phyloP scores from a whole-genome alignment of 2,888 invertebrate species.

The Chrysolina americana region DNA sequence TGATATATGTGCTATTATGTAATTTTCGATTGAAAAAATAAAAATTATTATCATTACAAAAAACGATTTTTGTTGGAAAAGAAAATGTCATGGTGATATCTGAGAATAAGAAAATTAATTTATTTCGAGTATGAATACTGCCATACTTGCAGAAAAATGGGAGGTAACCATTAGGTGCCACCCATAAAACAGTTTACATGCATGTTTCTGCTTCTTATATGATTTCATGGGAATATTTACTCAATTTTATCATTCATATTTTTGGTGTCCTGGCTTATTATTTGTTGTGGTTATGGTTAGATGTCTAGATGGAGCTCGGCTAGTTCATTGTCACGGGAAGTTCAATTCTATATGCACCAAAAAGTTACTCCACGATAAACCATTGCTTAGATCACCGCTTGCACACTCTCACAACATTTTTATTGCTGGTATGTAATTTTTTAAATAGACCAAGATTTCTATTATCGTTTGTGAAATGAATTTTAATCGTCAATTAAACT shows the following conservation, averaged over 20 bases:
- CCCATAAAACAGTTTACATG: too few species aligned
- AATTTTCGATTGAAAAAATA: too few species aligned
- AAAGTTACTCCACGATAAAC: constrained; percentile 68
- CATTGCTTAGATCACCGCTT: constrained; percentile 52
- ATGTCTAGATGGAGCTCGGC: constrained; percentile 77
- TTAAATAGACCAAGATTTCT: constrained; percentile 12
- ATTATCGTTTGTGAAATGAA: constrained; percentile 17
- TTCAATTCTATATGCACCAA: constrained; percentile 74
- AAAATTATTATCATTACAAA: too few species aligned
- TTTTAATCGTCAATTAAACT: background rate
- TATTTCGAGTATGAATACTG: too few species aligned
- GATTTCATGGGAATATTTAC: background rate
- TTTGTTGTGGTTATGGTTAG: constrained; percentile 73
- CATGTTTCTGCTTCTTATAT: background rate
- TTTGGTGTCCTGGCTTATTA: constrained; percentile 58
- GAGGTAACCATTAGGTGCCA: too few species aligned
- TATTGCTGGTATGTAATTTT: constrained; percentile 50
- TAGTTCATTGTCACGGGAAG: constrained; percentile 76
- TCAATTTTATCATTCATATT: constrained; percentile 27
- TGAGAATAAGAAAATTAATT: too few species aligned
- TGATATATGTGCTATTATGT: too few species aligned
- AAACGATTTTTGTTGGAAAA: too few species aligned
- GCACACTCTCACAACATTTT: constrained; percentile 49
- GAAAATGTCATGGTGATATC: too few species aligned
- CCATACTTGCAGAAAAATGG: too few species aligned